Evolutionary conservation across 2,888 invertebrate species (phyloP), one percentile per base, ranked within the genome.

Genomic region (Philereme vetulata): DNA sequence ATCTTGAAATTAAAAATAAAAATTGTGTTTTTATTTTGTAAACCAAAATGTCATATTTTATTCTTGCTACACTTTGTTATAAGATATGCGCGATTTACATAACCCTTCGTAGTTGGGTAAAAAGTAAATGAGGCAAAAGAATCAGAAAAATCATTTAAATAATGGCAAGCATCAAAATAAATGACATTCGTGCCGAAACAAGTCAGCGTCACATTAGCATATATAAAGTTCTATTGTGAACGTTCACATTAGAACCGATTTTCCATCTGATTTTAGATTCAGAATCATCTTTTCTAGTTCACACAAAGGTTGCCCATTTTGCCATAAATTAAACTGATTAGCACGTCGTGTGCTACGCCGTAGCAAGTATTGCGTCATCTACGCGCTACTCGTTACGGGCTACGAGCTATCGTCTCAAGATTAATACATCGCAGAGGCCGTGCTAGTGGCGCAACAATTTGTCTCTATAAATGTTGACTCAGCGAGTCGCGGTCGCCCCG

Each of bases 391-490:
- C 75, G 67, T 69, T 66, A 59, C 56, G 63, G 68, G 77, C 84
- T 83, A 81, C 80, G 78, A 71, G 72, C 72, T 70, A 49, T 7
- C 75, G 80, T 77, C 80, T 78, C 73, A 87, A 91, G 90, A 92
- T 91, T 92, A 92, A 92, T 91, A 90, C 84, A 85, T 90, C 88
- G 82, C 77, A 77, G 84, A 84, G 85, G 81, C 83, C 81, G 80
- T 82, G 86, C 85, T 87, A 86, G 86, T 90, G 85, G 84, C 82
- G 86, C 86, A 85, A 91, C 91, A 90, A 92, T 92, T 92, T 92
- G 92, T 92, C 91, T 91, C 89, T 91, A 92, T 92, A 92, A 92
- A 92, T 86, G 92, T 90, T 90, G 90, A 91, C 85, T 92, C 91
- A 91, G 91, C 90, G 81, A 83, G 72, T 78, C 82, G 88, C 83